phyloP scores from a whole-genome alignment of 1,140 invertebrate species.

The Drosophila tristis region DNA sequence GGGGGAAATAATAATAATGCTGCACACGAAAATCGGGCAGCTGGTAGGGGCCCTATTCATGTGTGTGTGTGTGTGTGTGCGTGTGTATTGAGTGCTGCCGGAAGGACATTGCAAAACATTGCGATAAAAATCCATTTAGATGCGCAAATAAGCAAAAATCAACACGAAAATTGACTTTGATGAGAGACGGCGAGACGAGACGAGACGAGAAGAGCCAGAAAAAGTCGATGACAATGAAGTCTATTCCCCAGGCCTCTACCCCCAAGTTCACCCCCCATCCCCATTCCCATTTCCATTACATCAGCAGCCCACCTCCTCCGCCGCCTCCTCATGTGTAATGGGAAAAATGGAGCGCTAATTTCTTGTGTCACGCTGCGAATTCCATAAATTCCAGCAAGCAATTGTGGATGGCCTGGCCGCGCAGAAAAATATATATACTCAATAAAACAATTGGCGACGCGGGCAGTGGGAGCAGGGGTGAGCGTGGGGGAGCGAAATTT shows the following conservation, averaged over 20 bases:
- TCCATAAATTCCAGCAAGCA: neutral
- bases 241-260: conserved; percentile 16
- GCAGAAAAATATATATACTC: conserved; percentile 21
- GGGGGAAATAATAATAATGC: conserved; percentile 29
- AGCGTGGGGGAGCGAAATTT: conserved; percentile 33
- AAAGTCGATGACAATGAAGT: neutral
- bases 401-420: neutral
- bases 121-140: conserved; percentile 81
- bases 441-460: conserved; percentile 39
- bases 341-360: conserved; percentile 26
- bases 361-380: conserved; percentile 24
- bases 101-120: conserved; percentile 78
- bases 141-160: conserved; percentile 81
- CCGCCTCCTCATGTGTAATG: neutral
- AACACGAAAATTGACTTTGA: conserved; percentile 80
- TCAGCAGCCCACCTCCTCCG: too few species aligned
- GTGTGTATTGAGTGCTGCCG: conserved; percentile 65
- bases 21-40: conserved; percentile 37
- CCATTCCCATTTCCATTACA: neutral
- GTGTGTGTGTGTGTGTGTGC: conserved; percentile 21
- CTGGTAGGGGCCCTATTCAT: conserved; percentile 18
- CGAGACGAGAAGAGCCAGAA: conserved; percentile 20
- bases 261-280: neutral
- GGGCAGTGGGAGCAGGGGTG: neutral
- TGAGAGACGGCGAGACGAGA: conserved; percentile 48